Evolutionary conservation across 2,797 vertebrate genomes (phyloP).

Genomic region (Acipenser ruthenus): DNA sequence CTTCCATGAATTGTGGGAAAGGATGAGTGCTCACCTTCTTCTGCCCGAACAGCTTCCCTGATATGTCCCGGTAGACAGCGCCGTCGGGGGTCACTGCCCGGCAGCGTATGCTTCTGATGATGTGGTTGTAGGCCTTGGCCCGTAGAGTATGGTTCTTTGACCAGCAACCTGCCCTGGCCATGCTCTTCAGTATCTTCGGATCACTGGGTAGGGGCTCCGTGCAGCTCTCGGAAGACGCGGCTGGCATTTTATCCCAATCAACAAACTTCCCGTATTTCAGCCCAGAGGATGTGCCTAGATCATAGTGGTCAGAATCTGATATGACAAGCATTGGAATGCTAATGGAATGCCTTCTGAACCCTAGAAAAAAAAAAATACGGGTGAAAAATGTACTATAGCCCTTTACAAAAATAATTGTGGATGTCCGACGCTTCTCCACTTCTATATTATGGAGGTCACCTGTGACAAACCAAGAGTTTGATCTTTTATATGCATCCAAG

Average conservation of each 20-base stretch:
- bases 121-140: slow-evolving; percentile 69
- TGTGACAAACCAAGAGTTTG: too few species aligned
- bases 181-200: slow-evolving; percentile 58
- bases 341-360: slow-evolving; percentile 37
- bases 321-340: slow-evolving; percentile 57
- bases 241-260: slow-evolving; percentile 72
- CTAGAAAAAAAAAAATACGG: slow-evolving; percentile 25
- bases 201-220: slow-evolving; percentile 46
- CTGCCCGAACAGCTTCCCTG: slow-evolving; percentile 60
- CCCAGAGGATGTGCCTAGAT: slow-evolving; percentile 49
- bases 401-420: too few species aligned
- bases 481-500: too few species aligned
- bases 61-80: slow-evolving; percentile 49
- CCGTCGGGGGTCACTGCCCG: slow-evolving; percentile 52
- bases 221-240: slow-evolving; percentile 35
- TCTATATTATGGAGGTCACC: too few species aligned
- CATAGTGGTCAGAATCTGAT: slow-evolving; percentile 61
- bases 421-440: too few species aligned
- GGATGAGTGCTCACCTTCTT: slow-evolving; percentile 53
- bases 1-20: slow-evolving; percentile 71
- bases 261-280: slow-evolving; percentile 70
- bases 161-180: slow-evolving; percentile 72
- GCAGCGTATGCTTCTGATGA: slow-evolving; percentile 63
- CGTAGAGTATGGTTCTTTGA: slow-evolving; percentile 54
- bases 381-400: background rate